Evolutionary conservation across 2,113 vertebrate genomes (phyloP).

Genomic region (Sinocyclocheilus anophthalmus): DNA sequence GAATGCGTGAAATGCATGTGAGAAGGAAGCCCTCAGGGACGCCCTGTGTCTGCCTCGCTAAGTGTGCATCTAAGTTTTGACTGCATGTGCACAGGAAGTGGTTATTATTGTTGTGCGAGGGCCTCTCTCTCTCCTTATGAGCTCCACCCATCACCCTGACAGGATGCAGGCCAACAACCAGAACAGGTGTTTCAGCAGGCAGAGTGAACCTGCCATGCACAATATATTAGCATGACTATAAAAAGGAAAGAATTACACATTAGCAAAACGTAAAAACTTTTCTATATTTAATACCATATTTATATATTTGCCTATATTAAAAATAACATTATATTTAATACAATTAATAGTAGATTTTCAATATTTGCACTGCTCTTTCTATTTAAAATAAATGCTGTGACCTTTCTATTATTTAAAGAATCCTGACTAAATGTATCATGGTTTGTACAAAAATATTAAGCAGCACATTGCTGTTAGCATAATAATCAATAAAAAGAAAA

Average conservation of each 20-base stretch:
- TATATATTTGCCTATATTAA: background rate
- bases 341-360: background rate
- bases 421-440: background rate
- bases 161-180: constrained; percentile 47
- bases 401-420: background rate
- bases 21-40: constrained; percentile 58
- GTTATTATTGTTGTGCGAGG: constrained; percentile 38
- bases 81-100: constrained; percentile 53
- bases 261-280: background rate
- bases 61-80: constrained; percentile 24
- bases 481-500: background rate
- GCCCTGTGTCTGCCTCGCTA: constrained; percentile 37
- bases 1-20: constrained; percentile 36
- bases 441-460: background rate
- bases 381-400: background rate
- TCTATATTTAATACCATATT: background rate
- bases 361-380: background rate
- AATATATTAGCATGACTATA: background rate
- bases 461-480: background rate
- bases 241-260: background rate
- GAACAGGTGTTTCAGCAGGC: constrained; percentile 47
- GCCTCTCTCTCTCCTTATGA: constrained; percentile 42
- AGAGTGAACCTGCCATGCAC: background rate
- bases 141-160: constrained; percentile 33
- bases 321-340: background rate